Base-by-base conservation (phyloP, 2,888 invertebrate genomes). In the Limulus polyphemus region DNA sequence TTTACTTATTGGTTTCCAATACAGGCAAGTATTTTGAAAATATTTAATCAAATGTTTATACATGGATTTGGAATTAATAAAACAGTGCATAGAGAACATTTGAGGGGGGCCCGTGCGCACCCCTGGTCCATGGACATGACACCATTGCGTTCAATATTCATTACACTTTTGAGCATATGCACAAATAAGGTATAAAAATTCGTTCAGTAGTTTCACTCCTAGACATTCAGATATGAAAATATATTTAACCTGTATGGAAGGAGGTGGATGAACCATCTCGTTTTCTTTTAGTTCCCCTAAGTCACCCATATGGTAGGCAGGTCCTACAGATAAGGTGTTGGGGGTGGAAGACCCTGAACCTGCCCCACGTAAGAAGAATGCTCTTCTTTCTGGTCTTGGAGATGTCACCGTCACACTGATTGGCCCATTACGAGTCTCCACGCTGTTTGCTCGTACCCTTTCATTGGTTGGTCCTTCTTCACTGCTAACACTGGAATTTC, bases 401-500 rank as follows among this genome's bases (percentile, higher is more conserved):
- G 74, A 74, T 14, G 72, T 67, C 75, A 75, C 68, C 5, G 65
- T 68, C 13, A 68, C 67, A 11, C 55, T 48, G 32, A 62, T 58
- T 17, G 65, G 71, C 10, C 58, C 51, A 48, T 32, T 32, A 32
- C 61, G 17, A 13, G 61, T 61, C 46, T 62, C 62, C 17, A 62
- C 48, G 54, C 62, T 62, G 4, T 32, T 32, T 11, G 54, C 14
- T 54, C 17, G 14, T 11, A 79, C 51, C 9, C 51, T 16, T 11
- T 71, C 72, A 78, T 71, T 73, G 76, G 78, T 55, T 77, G 73
- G 47, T 77, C 78, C 72, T 73, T 84, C 84, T 69, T 84, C 84
- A 68, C 83, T 83, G 56, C 83, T 83, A 70, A 84, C 76, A 60
- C 83, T 83, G 66, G 82, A 83, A 14, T 83, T 83, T 69, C 83